Conservation (phyloP, 2,113 vertebrate genomes). For the Narcine bancroftii region DNA sequence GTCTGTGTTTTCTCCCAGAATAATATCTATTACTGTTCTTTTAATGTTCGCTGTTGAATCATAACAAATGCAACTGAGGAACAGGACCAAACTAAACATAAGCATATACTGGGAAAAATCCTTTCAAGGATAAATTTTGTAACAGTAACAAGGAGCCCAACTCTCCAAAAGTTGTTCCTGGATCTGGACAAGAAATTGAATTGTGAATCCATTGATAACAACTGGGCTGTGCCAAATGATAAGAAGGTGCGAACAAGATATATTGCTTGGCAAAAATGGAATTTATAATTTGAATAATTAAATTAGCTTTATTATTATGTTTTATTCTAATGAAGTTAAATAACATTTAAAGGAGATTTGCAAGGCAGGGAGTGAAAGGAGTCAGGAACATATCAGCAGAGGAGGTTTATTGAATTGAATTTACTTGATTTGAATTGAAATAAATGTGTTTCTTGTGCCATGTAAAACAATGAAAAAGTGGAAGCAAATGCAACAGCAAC, state of each 20-base stretch:
- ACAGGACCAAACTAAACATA: not conserved
- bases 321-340: not conserved
- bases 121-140: not conserved
- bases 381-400: too few species aligned
- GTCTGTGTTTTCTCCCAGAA: not conserved
- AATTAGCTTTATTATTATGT: not conserved
- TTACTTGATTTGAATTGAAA: too few species aligned
- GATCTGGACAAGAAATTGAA: constrained; percentile 1
- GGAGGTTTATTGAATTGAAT: too few species aligned
- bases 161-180: not conserved
- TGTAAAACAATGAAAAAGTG: too few species aligned
- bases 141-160: not conserved
- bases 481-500: too few species aligned
- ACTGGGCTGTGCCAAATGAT: not conserved
- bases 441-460: too few species aligned
- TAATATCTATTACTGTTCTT: not conserved
- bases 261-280: constrained; percentile 2
- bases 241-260: not conserved
- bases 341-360: too few species aligned
- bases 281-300: not conserved
- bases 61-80: not conserved
- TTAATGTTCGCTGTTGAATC: not conserved
- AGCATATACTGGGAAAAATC: not conserved
- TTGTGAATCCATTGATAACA: not conserved
- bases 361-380: too few species aligned